phyloP scores from a whole-genome alignment of 2,797 vertebrate genomes.

The Cryptoprocta ferox region DNA sequence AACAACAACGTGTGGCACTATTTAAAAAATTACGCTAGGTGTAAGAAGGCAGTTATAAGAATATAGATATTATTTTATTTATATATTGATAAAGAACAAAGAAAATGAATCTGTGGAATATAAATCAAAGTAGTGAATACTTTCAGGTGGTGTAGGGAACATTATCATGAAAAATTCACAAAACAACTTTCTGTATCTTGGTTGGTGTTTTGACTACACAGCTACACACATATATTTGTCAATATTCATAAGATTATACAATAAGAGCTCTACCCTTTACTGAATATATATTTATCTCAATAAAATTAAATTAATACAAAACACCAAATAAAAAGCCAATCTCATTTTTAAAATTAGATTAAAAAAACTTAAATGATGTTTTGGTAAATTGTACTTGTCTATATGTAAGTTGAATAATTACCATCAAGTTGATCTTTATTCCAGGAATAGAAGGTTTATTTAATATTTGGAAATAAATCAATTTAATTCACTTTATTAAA shows the following conservation, averaged over 20 bases:
- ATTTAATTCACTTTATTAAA: background rate
- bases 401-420: background rate
- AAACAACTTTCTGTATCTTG: background rate
- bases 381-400: background rate
- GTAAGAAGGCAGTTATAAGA: background rate
- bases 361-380: background rate
- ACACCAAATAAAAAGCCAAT: background rate
- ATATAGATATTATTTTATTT: background rate
- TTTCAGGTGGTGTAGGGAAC: background rate
- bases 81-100: background rate
- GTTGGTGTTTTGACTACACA: background rate
- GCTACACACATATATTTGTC: background rate
- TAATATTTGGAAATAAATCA: background rate
- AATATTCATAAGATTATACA: background rate
- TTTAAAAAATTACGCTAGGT: background rate
- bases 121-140: background rate
- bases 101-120: background rate
- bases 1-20: background rate
- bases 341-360: background rate
- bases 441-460: background rate
- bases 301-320: conserved; percentile 1
- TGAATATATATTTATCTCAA: background rate
- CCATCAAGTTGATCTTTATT: background rate
- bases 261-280: background rate
- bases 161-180: background rate